phyloP scores from a whole-genome alignment of 2,888 invertebrate genomes.

The Carpatolechia fugitivella region DNA sequence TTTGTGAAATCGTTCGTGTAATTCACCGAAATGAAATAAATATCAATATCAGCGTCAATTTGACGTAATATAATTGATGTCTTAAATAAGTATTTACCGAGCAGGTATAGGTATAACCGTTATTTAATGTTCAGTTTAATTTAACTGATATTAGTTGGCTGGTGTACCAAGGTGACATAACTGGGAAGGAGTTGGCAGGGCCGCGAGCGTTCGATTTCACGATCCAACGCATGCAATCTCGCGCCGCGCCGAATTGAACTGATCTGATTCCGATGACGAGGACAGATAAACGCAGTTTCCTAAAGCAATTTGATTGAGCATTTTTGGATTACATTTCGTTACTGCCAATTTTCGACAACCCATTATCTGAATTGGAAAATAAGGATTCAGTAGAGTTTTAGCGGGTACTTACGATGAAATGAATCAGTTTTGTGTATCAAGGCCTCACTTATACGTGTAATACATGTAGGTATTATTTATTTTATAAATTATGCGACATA shows the following conservation, averaged over 20 bases:
- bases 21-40: no score
- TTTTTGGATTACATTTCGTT: constrained; percentile 12
- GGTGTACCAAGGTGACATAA: constrained; percentile 5
- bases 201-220: constrained; percentile 38
- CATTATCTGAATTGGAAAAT: no score
- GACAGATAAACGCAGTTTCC: background rate
- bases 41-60: no score
- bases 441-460: no score
- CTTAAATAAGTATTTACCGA: background rate
- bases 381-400: no score
- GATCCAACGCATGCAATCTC: constrained; percentile 41
- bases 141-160: background rate
- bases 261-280: constrained; percentile 10
- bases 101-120: background rate
- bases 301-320: background rate
- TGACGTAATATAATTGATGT: no score
- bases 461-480: no score
- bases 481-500: no score
- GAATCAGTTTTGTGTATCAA: no score
- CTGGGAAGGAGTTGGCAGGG: constrained; percentile 11
- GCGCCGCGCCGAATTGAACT: constrained; percentile 14
- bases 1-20: no score
- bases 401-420: no score
- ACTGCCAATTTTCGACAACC: background rate
- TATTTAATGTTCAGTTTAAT: background rate